A percentile compares a stretch with the other conserved stretches of the same genome.
These are phyloP conservation scores for Pycnonotus jocosus DNA, from an alignment of 2,113 vertebrate species.

Conservation along the genomic window DNA sequence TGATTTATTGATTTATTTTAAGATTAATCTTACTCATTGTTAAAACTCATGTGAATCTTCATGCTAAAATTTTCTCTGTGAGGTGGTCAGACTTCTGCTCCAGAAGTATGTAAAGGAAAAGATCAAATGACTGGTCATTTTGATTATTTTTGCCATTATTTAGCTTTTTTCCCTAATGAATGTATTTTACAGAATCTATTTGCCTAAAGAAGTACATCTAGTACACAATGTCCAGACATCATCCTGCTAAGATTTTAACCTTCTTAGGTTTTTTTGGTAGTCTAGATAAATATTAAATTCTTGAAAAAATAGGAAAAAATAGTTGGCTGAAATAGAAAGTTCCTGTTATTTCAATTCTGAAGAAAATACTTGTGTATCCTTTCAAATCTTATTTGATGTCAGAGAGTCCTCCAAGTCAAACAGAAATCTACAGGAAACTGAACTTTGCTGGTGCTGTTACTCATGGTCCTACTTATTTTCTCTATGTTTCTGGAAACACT, in stretches of 20 bases:
- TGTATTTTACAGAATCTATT: background rate
- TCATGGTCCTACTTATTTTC: background rate
- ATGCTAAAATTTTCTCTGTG: background rate
- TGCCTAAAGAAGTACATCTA: background rate
- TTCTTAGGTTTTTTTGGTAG: background rate
- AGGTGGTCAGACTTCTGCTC: background rate
- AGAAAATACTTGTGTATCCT: background rate
- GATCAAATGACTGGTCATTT: background rate
- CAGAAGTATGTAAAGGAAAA: background rate
- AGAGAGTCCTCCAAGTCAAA: background rate
- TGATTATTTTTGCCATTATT: background rate
- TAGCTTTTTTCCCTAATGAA: background rate
- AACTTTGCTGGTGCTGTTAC: background rate
- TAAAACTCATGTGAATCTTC: background rate
- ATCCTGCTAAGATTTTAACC: background rate
- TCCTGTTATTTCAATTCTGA: background rate
- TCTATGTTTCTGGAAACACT: background rate
- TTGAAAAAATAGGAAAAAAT: background rate
- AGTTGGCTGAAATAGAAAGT: background rate
- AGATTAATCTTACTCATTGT: rapidly evolving
- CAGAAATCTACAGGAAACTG: background rate
- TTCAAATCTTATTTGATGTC: background rate
- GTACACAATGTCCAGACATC: background rate
- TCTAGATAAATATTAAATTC: background rate
- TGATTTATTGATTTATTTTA: background rate